These are phyloP conservation scores for Amphimallon solstitiale DNA, from an alignment of 2,888 invertebrate genomes.

Conservation along the genomic window DNA sequence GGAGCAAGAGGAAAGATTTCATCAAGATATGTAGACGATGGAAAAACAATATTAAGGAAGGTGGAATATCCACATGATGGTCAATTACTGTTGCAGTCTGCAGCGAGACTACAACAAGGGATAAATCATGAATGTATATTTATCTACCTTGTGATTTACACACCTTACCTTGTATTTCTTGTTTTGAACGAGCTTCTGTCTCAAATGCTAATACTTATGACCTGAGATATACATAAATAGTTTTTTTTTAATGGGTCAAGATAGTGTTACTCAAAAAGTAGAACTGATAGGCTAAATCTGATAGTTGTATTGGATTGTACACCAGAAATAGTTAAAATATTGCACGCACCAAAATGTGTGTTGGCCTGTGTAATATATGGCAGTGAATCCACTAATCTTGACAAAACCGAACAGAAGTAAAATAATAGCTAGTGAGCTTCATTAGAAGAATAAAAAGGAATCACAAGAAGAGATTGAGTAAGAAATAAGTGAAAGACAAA, in stretches of 20 bases:
- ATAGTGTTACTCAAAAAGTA: neutral
- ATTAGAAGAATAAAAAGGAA: neutral
- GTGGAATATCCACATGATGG: neutral
- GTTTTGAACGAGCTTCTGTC: neutral
- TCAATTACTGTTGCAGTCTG: too few species aligned
- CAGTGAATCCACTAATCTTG: too few species aligned
- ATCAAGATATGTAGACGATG: neutral
- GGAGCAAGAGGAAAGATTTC: neutral
- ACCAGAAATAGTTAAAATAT: neutral
- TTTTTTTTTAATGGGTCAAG: neutral
- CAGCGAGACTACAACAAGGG: neutral
- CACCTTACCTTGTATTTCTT: neutral
- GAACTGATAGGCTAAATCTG: neutral
- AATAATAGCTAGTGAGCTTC: neutral
- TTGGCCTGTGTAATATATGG: too few species aligned
- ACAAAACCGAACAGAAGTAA: too few species aligned
- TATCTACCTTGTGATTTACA: neutral
- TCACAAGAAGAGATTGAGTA: neutral
- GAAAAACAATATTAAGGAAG: neutral
- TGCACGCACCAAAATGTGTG: too few species aligned
- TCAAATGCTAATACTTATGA: neutral
- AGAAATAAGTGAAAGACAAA: neutral
- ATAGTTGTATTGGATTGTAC: neutral
- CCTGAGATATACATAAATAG: too few species aligned
- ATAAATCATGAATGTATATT: neutral